Percentiles rank a stretch among this genome's conserved stretches.
Conservation (phyloP, 1,140 invertebrate genomes). For the Habropoda laboriosa region DNA sequence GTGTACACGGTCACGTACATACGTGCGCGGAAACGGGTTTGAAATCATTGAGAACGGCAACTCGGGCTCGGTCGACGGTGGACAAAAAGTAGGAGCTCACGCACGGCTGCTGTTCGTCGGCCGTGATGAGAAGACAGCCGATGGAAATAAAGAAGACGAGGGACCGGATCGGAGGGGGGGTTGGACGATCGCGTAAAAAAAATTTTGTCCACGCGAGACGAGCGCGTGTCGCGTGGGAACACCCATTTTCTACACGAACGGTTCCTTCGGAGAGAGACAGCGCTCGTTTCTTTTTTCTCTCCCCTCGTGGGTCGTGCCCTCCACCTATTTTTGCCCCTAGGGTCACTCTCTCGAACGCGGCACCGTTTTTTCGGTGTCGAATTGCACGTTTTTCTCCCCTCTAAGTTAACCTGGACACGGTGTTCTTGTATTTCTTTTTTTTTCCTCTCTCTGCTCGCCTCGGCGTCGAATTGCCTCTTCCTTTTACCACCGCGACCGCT, state of each 20-base stretch:
- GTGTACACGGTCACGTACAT: slow-evolving; percentile 17
- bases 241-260: slow-evolving; percentile 8
- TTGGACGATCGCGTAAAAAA: slow-evolving; percentile 27
- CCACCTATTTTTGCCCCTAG: neutral
- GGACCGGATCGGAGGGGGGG: slow-evolving; percentile 16
- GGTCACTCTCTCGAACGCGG: neutral
- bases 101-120: slow-evolving; percentile 69
- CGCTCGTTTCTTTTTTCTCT: too few relatives aligned
- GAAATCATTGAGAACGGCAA: slow-evolving; percentile 69
- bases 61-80: slow-evolving; percentile 68
- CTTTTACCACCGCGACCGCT: too few relatives aligned
- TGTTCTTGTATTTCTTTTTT: too few relatives aligned
- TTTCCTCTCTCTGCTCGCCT: too few relatives aligned
- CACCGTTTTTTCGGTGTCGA: neutral
- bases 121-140: slow-evolving; percentile 63
- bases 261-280: too few relatives aligned
- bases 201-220: slow-evolving; percentile 48
- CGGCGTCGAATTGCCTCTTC: too few relatives aligned
- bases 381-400: too few relatives aligned
- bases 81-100: slow-evolving; percentile 75
- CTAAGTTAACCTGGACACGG: too few relatives aligned
- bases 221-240: slow-evolving; percentile 33
- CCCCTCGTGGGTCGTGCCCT: neutral
- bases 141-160: slow-evolving; percentile 41
- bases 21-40: slow-evolving; percentile 60